Conservation (phyloP, 2,113 vertebrate species). For the Ceyx margarethae region DNA sequence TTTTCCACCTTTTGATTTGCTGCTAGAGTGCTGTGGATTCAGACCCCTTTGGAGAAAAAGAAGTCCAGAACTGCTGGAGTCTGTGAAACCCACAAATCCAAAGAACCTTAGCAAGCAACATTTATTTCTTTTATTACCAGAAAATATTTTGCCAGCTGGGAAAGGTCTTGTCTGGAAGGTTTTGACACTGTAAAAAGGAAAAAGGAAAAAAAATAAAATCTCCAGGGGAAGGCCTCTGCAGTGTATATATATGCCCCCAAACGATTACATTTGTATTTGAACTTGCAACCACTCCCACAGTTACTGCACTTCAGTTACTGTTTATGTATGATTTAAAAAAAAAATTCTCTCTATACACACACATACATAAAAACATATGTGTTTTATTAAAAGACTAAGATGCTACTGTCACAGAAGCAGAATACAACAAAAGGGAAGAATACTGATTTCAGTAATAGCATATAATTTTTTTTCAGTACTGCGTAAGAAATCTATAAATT, state of each 20-base stretch:
- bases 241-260: rapidly evolving
- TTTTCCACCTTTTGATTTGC: neutral
- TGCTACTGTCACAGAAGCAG: neutral
- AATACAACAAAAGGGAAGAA: neutral
- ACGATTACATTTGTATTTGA: neutral
- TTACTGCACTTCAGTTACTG: neutral
- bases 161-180: neutral
- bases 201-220: neutral
- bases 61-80: neutral
- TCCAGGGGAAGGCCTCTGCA: neutral
- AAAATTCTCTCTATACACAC: neutral
- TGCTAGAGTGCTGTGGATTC: neutral
- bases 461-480: neutral
- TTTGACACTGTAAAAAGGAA: neutral
- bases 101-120: neutral
- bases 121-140: neutral
- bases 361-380: neutral
- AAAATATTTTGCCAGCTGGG: neutral
- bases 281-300: neutral
- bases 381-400: neutral
- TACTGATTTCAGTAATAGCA: neutral
- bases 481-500: neutral
- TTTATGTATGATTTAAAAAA: neutral
- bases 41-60: neutral
- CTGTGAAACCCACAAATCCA: neutral